phyloP scores from a whole-genome alignment of 1,140 invertebrate species.

The Heliconius himera region DNA sequence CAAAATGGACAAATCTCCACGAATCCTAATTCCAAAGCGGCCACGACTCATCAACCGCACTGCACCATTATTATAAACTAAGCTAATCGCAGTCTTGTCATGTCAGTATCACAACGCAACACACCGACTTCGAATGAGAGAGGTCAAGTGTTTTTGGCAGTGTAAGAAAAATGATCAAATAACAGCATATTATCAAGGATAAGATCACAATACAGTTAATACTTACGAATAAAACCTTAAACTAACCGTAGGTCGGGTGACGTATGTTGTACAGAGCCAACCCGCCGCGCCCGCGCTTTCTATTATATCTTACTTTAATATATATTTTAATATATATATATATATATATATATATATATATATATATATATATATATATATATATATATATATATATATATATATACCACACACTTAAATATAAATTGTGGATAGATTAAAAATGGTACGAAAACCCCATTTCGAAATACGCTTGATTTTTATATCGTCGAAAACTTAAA shows the following conservation, averaged over 20 bases:
- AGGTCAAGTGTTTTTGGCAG: conserved; percentile 63
- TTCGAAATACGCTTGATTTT: conserved; percentile 8
- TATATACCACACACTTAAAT: neutral
- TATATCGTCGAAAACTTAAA: neutral
- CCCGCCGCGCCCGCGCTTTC: conserved; percentile 17
- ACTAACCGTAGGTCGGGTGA: conserved; percentile 68
- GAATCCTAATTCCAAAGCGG: no score
- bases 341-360: no score
- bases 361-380: no score
- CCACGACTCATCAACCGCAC: neutral
- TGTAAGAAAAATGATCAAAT: conserved; percentile 58
- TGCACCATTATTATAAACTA: neutral
- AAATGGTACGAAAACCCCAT: neutral
- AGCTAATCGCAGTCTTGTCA: conserved; percentile 56
- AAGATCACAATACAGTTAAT: conserved; percentile 79
- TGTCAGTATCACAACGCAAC: conserved; percentile 66
- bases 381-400: no score
- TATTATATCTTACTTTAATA: neutral
- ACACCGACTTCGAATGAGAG: conserved; percentile 54
- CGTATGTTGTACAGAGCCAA: conserved; percentile 57
- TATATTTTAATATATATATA: neutral
- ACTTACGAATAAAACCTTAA: conserved; percentile 74
- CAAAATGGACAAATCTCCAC: no score
- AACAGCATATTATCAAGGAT: conserved; percentile 64
- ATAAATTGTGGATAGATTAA: neutral